Evolutionary conservation across 2,888 invertebrate species (phyloP).

Genomic region (Beris morrisii): DNA sequence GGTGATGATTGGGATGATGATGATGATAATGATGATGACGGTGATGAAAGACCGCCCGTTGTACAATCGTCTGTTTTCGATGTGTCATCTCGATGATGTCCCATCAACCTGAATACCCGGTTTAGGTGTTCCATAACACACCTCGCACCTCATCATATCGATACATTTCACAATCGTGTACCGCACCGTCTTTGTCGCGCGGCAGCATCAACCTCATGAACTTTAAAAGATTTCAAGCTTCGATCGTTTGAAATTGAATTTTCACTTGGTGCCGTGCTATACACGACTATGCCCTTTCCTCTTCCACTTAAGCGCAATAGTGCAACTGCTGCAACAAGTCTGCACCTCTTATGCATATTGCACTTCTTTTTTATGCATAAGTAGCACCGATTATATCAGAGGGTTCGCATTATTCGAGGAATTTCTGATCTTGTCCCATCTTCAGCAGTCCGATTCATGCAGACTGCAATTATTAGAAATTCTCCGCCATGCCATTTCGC

Average conservation of each 20-base stretch:
- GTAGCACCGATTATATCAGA: no score
- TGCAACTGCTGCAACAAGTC: no score
- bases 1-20: slow-evolving; percentile 1
- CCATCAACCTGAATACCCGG: slow-evolving; percentile 18
- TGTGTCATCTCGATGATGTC: slow-evolving; percentile 5
- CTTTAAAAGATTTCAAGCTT: slow-evolving; percentile 24
- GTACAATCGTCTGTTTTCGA: background rate
- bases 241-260: slow-evolving; percentile 3
- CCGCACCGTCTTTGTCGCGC: background rate
- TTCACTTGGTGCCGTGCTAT: background rate
- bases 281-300: slow-evolving; percentile 24
- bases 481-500: no score
- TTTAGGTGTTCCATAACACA: background rate
- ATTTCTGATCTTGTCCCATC: no score
- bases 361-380: no score
- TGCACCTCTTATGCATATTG: no score
- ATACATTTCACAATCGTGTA: background rate
- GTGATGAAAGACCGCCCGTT: background rate
- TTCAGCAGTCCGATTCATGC: no score
- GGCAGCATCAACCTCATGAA: slow-evolving; percentile 27
- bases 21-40: no score
- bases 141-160: slow-evolving; percentile 2
- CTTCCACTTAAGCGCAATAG: background rate
- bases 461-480: no score
- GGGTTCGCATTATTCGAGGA: no score